Base-by-base conservation (phyloP, 2,888 invertebrate species). In the Epicampocera succincta region DNA sequence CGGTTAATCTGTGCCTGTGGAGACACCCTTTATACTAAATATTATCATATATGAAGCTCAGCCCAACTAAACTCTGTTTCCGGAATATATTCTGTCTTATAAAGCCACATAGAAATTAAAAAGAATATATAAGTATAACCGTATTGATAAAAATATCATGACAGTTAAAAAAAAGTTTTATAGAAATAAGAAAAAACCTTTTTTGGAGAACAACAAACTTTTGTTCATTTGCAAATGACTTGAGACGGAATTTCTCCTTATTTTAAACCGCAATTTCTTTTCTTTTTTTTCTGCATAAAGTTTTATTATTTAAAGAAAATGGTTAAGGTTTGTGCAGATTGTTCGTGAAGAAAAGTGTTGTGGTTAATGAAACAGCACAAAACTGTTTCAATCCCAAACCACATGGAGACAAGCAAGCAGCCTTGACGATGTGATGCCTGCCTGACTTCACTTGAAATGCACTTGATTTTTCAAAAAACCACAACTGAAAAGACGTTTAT, bases 391-490 rank as follows among this genome's bases (percentile, higher is more conserved):
- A 8, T 69, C 19, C 56, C 19, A 44, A 69, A 40, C 29, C 17
- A 4, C 56, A 44, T 13, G 13, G 4, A 56, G 12, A 12, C 11
- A 21, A 38, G 29, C 29, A 29, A 38, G 52, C 33, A 44, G 44
- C 17, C 58, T 38, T 33, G 12, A 25, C 48, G 33, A 68, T 54
- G 54, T 54, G 33, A 3, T 33, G 33, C 33, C 33, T 33, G 33
- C 33, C 33, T 33, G 33, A 8, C 48, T 56, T 74, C 63, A 65
- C 19, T 33, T 12, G 19, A 58, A 74, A 56, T 66, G 56, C 63
- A 63, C 73, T 73, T 73, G 73, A 73, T 50, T 50, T 61, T 63
- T 60, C 29, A 54, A 52, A 54, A 63, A 42, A 73, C 74, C 74
- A 42, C 74, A 74, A 74, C 65, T 66, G n/a, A 56, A 56, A 46